Base-by-base conservation (phyloP, 2,888 invertebrate species). In the Cephonodes hylas region DNA sequence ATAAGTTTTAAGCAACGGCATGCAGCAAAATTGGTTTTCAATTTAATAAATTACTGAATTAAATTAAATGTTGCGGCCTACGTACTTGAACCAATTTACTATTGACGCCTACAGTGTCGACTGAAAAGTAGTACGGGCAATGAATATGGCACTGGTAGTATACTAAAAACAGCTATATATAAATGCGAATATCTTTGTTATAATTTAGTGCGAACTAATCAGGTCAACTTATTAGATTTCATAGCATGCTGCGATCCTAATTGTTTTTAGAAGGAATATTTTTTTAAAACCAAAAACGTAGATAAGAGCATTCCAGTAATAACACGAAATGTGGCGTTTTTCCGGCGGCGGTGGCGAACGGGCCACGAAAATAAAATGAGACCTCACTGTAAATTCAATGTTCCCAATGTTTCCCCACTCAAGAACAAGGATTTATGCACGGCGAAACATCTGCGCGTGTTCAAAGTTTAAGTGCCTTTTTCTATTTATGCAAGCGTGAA, bases 401-500 rank as follows among this genome's bases (percentile, higher is more conserved):
- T 56, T 44, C 13, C 38, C 42, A 60, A 60, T 27, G 60, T 31
- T 53, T 31, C 31, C 18, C 45, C 42, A 42, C 34, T 34, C 42
- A 42, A 58, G 38, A 38, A 60, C 27, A 58, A 62, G 18, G 60
- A 31, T 42, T 18, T 53, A 31, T 53, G 34, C 56, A 62, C 38
- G 42, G 22, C 34, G 38, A 38, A 48, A 60, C 23, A 60, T 38
- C 23, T 60, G 46, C 42, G 15, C 45, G 56, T 45, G 64, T 64
- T 64, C 27, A 58, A 64, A 63, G 44, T 45, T 60, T 53, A 53
- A 60, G 34, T 23, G 23, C 18, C 34, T 44, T 71, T 62, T 68
- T 65, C 56, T 61, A 65, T 69, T 69, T 62, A 66, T 58, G 64
- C 18, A 25, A 66, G 62, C 66, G 59, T 65, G 64, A 72, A 71